These are phyloP conservation scores for Okapia johnstoni DNA, from an alignment of 2,113 vertebrate species.

Conservation along the genomic window DNA sequence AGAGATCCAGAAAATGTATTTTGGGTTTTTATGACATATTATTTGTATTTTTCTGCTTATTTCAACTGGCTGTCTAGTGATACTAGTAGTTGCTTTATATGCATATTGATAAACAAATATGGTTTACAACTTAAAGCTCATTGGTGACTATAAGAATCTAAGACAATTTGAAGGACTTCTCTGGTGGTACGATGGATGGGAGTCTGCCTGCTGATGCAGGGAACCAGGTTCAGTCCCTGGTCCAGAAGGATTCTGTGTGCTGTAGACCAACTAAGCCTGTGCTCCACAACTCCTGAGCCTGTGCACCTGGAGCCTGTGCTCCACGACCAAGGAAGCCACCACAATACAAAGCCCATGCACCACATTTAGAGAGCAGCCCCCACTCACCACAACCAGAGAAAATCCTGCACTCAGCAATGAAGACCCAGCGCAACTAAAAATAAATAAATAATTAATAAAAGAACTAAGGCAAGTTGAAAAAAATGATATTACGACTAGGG, in stretches of 20 bases:
- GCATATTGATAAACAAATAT: background rate
- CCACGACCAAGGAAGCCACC: background rate
- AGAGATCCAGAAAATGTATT: background rate
- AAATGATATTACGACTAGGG: background rate
- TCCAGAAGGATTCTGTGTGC: background rate
- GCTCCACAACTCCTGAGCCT: background rate
- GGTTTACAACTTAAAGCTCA: background rate
- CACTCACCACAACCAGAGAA: background rate
- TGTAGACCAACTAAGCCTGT: background rate
- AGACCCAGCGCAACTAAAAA: background rate
- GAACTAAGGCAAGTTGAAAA: background rate
- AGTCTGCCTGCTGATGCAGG: background rate
- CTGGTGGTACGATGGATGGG: background rate
- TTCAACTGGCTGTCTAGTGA: background rate
- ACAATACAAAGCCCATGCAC: fast-evolving
- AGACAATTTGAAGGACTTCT: background rate
- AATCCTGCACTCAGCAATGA: background rate
- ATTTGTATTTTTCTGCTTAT: background rate
- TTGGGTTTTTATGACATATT: background rate
- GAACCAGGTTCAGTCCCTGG: background rate
- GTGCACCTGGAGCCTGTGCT: background rate
- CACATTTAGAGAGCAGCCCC: background rate
- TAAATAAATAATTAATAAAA: background rate
- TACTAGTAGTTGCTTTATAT: background rate
- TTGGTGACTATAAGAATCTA: background rate